phyloP scores from a whole-genome alignment of 2,113 vertebrate species.

The Okapia johnstoni region DNA sequence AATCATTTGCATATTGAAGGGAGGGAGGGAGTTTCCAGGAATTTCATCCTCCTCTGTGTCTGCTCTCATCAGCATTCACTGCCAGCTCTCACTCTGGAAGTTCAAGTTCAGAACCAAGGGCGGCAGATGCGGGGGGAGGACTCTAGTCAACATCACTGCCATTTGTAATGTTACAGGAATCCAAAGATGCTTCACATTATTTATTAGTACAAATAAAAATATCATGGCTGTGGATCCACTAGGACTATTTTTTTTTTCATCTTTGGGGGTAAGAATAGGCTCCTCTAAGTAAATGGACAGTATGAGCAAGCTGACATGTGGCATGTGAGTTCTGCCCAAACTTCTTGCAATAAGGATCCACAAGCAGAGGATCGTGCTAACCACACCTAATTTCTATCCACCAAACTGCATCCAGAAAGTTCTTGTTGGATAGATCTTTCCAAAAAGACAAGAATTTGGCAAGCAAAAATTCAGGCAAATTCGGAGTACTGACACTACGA shows the following conservation, averaged over 20 bases:
- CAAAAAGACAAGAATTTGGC: not conserved
- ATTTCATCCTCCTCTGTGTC: accelerated
- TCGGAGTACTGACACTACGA: not conserved
- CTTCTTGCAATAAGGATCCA: not conserved
- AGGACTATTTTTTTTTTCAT: not conserved
- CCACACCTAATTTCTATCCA: not conserved
- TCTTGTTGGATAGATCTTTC: not conserved
- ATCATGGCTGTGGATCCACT: accelerated
- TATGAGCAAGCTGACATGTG: not conserved
- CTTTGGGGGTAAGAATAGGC: not conserved
- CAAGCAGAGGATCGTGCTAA: not conserved
- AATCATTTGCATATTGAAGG: not conserved
- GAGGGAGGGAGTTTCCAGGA: conserved; percentile 3
- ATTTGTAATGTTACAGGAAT: no score
- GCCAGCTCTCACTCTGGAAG: not conserved
- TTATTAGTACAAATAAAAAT: not conserved
- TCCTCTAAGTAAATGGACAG: not conserved
- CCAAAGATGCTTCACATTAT: not conserved
- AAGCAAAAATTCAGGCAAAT: not conserved
- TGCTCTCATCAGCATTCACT: not conserved
- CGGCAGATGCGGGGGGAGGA: not conserved
- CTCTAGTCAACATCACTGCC: accelerated
- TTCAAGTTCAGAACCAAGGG: not conserved
- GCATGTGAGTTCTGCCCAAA: not conserved
- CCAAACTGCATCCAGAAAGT: not conserved